These are phyloP conservation scores for Zhengitettix transpicula DNA, from an alignment of 2,888 invertebrate genomes.

Conservation along the genomic window DNA sequence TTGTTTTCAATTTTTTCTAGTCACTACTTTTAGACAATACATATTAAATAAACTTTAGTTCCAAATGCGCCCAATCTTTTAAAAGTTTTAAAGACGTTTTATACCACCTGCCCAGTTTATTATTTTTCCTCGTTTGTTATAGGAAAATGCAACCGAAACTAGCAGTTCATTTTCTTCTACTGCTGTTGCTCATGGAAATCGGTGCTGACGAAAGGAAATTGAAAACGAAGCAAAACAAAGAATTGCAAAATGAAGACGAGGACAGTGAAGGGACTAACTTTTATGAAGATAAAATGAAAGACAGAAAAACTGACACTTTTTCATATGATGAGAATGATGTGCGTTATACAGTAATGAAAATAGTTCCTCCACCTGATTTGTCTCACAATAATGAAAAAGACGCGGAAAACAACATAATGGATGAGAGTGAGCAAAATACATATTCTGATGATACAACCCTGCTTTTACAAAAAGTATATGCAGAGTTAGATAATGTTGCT, in stretches of 20 bases:
- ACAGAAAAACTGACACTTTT: not conserved
- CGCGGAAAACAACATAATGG: conserved; percentile 1
- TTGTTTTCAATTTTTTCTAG: too few species aligned
- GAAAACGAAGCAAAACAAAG: not conserved
- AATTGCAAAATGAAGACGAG: conserved; percentile 16
- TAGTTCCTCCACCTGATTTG: conserved; percentile 24
- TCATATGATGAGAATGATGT: not conserved
- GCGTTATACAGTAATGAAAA: conserved; percentile 9
- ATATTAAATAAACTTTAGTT: too few species aligned
- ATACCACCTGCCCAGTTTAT: too few species aligned
- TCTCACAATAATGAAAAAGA: conserved; percentile 23
- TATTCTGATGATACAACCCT: conserved; percentile 7
- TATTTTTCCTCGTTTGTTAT: too few species aligned
- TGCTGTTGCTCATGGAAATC: not conserved
- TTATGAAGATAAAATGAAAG: conserved; percentile 19
- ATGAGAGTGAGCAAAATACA: conserved; percentile 9
- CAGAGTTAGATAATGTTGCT: conserved; percentile 21
- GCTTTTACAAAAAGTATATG: conserved; percentile 5
- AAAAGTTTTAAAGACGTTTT: too few species aligned
- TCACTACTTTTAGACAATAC: too few species aligned
- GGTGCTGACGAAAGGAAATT: not conserved
- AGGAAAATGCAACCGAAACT: not conserved
- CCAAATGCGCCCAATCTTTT: too few species aligned
- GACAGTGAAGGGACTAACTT: conserved; percentile 21
- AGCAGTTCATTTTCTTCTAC: not conserved